Evolutionary conservation across 2,888 invertebrate species (phyloP), one percentile per base, ranked within the genome.

Genomic region (Eristalinus sepulchralis): DNA sequence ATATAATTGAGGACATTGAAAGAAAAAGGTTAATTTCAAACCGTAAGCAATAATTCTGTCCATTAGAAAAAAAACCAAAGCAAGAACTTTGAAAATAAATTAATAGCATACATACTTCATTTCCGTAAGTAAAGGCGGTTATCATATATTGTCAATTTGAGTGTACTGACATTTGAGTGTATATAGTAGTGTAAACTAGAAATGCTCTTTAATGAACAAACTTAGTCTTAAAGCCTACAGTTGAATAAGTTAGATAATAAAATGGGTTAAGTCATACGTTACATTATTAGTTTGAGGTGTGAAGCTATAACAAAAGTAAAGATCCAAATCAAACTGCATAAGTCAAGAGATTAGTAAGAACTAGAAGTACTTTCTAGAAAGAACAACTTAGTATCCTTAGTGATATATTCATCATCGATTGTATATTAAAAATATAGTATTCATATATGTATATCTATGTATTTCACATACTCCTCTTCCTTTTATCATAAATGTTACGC

Each of bases 371-470:
- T 39, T 68, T 24, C 31, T 33, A 24, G 39, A 59, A 31, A 59
- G 64, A 72, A 79, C 34, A 68, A 55, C 62, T 67, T 63, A 47
- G 53, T 67, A 57, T 71, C 4, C 34, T 66, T 62, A 62, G 47
- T 68, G 72, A 47, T 47, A 47, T 68, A 73, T 79, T 71, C 47
- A 67, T 70, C 59, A 47, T 27, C 64, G 53, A 31, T 24, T 57
- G 63, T 83, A 83, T 86, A 86, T 86, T 82, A 86, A 83, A 86
- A 83, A 86, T 83, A 86, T 86, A 85, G 57, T 24, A 24, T 57
- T 82, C 71, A 67, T 84, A 53, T 73, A 72, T 81, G 73, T 72
- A 76, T 67, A 60, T 76, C 47, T 47, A n/a, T 36, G 68, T 79
- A 79, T 83, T 78, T 75, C 71, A 86, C 82, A 86, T 77, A 76